Conservation (phyloP, 1,140 invertebrate genomes). For the Bombus sylvicola region DNA sequence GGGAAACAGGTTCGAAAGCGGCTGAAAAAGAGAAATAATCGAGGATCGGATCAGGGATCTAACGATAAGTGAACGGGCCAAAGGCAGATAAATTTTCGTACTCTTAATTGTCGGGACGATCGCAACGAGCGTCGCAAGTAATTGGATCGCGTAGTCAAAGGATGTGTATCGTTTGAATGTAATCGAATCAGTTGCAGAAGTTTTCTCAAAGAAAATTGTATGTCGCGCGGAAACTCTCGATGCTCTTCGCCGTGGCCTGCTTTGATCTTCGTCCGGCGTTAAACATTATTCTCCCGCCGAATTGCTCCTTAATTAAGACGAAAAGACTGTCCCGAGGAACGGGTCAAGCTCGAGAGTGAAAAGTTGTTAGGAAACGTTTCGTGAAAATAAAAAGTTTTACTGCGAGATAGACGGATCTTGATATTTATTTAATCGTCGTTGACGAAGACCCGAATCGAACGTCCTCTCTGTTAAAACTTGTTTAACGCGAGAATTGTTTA, state of each 20-base stretch:
- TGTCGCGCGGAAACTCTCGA: slow-evolving; percentile 66
- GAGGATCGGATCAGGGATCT: not conserved
- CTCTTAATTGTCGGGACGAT: slow-evolving; percentile 76
- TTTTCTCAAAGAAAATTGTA: slow-evolving; percentile 64
- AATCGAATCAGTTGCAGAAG: slow-evolving; percentile 70
- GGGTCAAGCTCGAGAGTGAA: slow-evolving; percentile 34
- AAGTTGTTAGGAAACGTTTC: not conserved
- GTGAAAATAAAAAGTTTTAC: slow-evolving; percentile 9
- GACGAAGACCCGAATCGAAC: not conserved
- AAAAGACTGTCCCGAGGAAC: not conserved
- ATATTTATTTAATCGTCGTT: slow-evolving; percentile 9
- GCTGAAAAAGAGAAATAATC: not conserved
- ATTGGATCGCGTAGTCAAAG: slow-evolving; percentile 76
- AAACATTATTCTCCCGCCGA: slow-evolving; percentile 53
- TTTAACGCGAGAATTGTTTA: not conserved
- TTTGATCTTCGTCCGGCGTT: slow-evolving; percentile 48
- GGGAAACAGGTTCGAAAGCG: too few relatives aligned
- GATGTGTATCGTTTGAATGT: slow-evolving; percentile 71
- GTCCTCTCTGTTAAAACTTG: not conserved
- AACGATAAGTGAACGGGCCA: not conserved
- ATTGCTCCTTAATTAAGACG: slow-evolving; percentile 64
- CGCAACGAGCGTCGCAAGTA: slow-evolving; percentile 76
- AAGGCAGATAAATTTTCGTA: slow-evolving; percentile 55
- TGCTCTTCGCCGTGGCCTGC: slow-evolving; percentile 37
- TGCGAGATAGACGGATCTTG: not conserved